Base-by-base conservation (phyloP, 2,888 invertebrate genomes). In the Nomada fabriciana region DNA sequence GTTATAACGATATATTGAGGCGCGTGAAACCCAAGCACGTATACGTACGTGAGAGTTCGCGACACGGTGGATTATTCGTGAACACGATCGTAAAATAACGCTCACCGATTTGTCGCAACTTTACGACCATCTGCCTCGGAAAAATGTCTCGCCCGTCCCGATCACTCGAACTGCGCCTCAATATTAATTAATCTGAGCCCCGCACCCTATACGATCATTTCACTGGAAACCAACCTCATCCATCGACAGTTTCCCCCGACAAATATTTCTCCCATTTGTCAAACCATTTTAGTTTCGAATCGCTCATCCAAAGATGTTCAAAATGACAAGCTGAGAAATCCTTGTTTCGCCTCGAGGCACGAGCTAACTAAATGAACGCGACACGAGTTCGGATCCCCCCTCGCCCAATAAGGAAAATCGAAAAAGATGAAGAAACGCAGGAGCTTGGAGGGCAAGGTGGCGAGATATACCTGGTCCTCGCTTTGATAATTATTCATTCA, bases 401-500 rank as follows among this genome's bases (percentile, higher is more conserved):
- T 47, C 25, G 29, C 29, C 13, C 47, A 55, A 52, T 20, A 55
- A 63, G 64, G 55, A 71, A 74, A 76, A 81, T 67, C 67, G 61
- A 59, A 25, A 68, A 59, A 75, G 53, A 70, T 23, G 25, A 64
- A 43, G 57, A 36, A 20, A 50, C 53, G n/a, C n/a, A 20, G 53
- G 53, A 36, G 25, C 11, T 18, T n/a, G 47, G 50, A 25, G 53
- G 68, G 59, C 71, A 76, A 77, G 71, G 84, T 83, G 84, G 76
- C 74, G 83, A 74, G 83, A 80, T 84, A 80, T 78, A 82, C 70
- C 71, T 75, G 88, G 86, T 86, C 90, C 90, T 87, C 87, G 77
- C 89, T 90, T 91, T 89, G 91, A 90, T 91, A 91, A 91, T 91
- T 91, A 91, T 91, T 91, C 91, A 91, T 91, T 90, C 91, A 87